Base-by-base conservation (phyloP, 1,140 invertebrate genomes). In the Drosophila parvula region DNA sequence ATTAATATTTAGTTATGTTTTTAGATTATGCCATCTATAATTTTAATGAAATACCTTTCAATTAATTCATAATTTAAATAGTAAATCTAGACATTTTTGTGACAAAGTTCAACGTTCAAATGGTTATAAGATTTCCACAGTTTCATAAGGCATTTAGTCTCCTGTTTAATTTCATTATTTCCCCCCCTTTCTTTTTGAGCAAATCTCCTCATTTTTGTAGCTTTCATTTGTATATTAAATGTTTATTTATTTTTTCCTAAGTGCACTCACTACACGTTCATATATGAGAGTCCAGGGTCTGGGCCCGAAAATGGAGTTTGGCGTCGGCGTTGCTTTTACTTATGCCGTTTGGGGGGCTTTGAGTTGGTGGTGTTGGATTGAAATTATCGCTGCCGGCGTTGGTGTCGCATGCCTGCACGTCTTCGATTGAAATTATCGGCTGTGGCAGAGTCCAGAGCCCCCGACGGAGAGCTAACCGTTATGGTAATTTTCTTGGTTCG, bases 401-500 rank as follows among this genome's bases (percentile, higher is more conserved):
- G 61, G 56, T 81, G 50, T 73, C 84, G 83, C 80, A 88, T 86
- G 71, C 83, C 83, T 50, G 71, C 83, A 86, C 83, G 83, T 88
- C 61, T 62, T 50, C 38, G 51, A 75, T 68, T 75, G 53, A 78
- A 57, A 70, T 70, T 58, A 78, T 70, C 64, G 57, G 4, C 64
- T 28, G 63, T 27, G 34, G 34, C 40, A 22, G 65, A 36, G 51
- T 38, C 51, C n/a, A 38, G 50, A 71, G 71, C 30, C 68, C 14
- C 53, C 22, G 62, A 47, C 65, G 18, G 61, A 67, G 63, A 57
- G 67, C 65, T 86, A 86, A 86, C 83, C 65, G 83, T 86, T 86
- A 86, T 86, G 83, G 82, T 88, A 83, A 86, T 86, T 88, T 88
- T 88, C 83, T 86, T 83, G 70, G 75, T 88, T 83, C 73, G 68